These are phyloP conservation scores for Neomonachus schauinslandi DNA, from an alignment of 2,113 vertebrate genomes.

Conservation along the genomic window DNA sequence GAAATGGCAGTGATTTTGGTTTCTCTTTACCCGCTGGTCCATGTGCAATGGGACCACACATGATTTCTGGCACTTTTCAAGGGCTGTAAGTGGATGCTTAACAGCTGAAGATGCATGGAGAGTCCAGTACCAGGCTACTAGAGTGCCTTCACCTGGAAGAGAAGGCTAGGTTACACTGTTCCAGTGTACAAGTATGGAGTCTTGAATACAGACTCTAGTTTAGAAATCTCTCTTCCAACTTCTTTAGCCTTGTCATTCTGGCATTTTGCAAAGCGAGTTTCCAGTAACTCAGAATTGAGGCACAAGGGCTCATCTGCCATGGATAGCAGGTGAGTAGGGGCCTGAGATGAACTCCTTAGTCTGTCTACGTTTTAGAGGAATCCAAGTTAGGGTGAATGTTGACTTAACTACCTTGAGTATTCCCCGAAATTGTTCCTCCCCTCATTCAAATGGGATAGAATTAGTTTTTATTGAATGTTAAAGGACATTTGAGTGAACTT, in stretches of 20 bases:
- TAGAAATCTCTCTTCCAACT: not conserved
- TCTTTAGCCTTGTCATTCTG: conserved; percentile 37
- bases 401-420: not conserved
- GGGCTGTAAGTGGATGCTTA: conserved; percentile 41
- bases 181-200: not conserved
- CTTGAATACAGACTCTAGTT: conserved; percentile 5
- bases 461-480: conserved; percentile 53
- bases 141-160: conserved; percentile 20
- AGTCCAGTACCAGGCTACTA: not conserved
- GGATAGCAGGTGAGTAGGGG: not conserved
- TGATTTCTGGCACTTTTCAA: not conserved
- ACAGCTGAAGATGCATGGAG: not conserved
- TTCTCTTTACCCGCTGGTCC: not conserved
- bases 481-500: conserved; percentile 53
- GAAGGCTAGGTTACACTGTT: not conserved
- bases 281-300: conserved; percentile 20
- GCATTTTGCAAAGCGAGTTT: conserved; percentile 42
- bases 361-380: conserved; percentile 36
- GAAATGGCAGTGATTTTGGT: conserved; percentile 47
- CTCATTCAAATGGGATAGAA: conserved; percentile 31
- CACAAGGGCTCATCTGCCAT: not conserved
- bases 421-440: not conserved
- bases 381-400: conserved; percentile 30
- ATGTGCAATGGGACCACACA: not conserved
- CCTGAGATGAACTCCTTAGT: conserved; percentile 17